Evolutionary conservation across 2,797 vertebrate species (phyloP).

Genomic region (Danio choprae): DNA sequence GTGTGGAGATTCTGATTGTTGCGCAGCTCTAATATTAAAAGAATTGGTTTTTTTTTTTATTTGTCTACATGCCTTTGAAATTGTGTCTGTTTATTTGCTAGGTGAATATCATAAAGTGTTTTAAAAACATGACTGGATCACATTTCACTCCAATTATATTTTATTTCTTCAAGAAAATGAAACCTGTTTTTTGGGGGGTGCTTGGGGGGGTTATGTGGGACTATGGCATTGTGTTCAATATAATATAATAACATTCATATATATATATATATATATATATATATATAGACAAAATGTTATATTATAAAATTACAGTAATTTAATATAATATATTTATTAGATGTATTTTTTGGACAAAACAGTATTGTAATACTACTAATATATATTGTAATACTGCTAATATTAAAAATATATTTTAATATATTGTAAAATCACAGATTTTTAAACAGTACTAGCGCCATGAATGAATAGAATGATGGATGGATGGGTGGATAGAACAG

Average conservation of each 20-base stretch:
- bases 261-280: too few species aligned
- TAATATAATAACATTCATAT: too few species aligned
- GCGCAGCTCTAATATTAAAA: background rate
- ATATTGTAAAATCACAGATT: background rate
- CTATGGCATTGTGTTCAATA: background rate
- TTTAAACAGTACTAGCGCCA: too few species aligned
- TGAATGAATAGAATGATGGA: too few species aligned
- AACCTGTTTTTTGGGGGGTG: background rate
- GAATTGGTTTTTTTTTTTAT: background rate
- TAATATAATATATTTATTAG: background rate
- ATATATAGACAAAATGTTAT: too few species aligned
- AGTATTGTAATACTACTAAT: background rate
- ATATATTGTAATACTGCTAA: background rate
- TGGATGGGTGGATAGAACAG: too few species aligned
- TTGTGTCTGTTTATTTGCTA: background rate
- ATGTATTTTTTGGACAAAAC: background rate
- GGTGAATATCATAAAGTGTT: background rate
- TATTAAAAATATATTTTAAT: background rate
- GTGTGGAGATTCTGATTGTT: background rate
- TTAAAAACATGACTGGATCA: background rate
- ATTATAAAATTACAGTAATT: too few species aligned
- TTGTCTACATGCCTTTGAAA: background rate
- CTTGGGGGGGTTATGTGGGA: too few species aligned
- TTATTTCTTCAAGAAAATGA: background rate
- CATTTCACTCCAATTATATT: background rate